Base-by-base conservation (phyloP, 2,888 invertebrate genomes). In the Drosophila seclusa region DNA sequence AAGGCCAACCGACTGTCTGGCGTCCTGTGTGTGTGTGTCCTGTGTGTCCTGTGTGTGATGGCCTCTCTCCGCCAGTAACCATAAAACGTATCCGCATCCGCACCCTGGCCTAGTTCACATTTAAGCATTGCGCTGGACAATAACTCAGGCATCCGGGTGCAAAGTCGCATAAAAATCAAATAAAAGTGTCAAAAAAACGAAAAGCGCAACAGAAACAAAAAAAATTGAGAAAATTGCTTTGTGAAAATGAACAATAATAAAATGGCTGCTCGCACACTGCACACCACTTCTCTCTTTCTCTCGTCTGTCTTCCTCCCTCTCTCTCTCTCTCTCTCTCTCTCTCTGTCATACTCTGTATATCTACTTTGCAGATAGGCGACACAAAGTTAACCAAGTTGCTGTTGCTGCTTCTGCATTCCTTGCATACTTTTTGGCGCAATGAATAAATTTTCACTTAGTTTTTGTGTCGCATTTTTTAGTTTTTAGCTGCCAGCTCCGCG, bases 81-180 rank as follows among this genome's bases (percentile, higher is more conserved):
- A 50, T 50, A 29, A 68, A 64, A 60, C 58, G 63, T 72, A 69
- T 73, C 81, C 76, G 72, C 77, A 79, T 69, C 69, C 75, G 60
- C 58, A 76, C 74, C 66, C 73, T 73, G 78, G 78, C 90, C 85
- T 88, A 90, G 88, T 90, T 85, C 75, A 66, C 79, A 87, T 78
- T 77, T 76, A 70, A 79, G 80, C 87, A 83, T 80, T 83, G 74
- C 89, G 76, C 78, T 73, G 73, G 69, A 87, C 88, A 89, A 85
- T 85, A 85, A 87, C 85, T 84, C 76, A 74, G 66, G 74, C 71
- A 74, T 71, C 65, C 74, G 73, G 73, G 64, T 61, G 61, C 66
- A 65, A 73, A 74, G 68, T 88, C 90, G 68, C 73, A 85, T 85
- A 85, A 85, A 85, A 90, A 90, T 85, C 90, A 85, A 90, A 85